These are phyloP conservation scores for Laterallus jamaicensis DNA, from an alignment of 2,113 vertebrate genomes.

Conservation along the genomic window DNA sequence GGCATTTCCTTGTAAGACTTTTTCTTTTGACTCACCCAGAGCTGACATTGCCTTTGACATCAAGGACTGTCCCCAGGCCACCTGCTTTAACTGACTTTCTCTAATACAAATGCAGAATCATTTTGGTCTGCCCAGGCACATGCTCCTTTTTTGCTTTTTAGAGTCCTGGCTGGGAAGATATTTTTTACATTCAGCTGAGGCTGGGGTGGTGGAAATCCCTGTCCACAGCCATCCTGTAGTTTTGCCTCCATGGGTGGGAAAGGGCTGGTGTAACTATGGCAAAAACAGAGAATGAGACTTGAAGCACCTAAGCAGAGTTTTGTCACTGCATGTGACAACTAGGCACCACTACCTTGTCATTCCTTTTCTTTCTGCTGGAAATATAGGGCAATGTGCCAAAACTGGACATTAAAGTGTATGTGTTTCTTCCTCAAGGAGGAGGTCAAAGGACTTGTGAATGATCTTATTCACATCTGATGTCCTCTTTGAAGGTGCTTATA, in stretches of 20 bases:
- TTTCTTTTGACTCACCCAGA: not conserved
- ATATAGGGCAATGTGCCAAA: not conserved
- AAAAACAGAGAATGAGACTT: not conserved
- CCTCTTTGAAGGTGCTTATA: not conserved
- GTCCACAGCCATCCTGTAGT: not conserved
- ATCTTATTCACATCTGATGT: not conserved
- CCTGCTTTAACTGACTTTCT: not conserved
- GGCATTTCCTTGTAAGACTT: not conserved
- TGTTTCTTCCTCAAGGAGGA: not conserved
- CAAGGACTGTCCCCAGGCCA: not conserved
- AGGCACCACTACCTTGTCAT: not conserved
- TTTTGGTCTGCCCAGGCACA: fast-evolving
- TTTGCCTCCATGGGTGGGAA: fast-evolving
- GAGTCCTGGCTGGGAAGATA: not conserved
- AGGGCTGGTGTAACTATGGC: not conserved
- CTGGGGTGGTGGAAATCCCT: not conserved
- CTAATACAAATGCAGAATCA: not conserved
- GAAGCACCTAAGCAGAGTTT: not conserved
- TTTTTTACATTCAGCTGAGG: not conserved
- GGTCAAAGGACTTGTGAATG: not conserved
- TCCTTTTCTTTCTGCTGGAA: not conserved
- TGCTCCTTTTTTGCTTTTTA: not conserved
- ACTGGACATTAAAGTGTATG: not conserved
- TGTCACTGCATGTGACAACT: fast-evolving
- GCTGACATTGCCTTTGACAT: not conserved